Conservation (phyloP, 2,797 vertebrate species). For the Tokudaia tokunoshimensis region DNA sequence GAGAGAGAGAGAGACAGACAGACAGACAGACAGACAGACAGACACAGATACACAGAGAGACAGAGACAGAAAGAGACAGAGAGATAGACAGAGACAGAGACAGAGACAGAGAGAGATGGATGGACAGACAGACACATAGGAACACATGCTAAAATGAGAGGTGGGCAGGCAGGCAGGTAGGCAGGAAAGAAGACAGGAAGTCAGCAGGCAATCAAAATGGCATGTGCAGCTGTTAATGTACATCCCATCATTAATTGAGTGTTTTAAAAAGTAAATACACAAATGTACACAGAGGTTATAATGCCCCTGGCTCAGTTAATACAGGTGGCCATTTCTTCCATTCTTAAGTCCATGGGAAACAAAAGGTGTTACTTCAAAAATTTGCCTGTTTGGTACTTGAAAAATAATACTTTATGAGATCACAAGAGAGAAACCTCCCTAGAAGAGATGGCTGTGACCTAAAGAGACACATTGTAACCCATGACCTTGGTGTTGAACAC, state of each 20-base stretch:
- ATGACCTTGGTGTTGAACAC: not conserved
- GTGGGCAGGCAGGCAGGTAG: not conserved
- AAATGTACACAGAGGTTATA: not conserved
- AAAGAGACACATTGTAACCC: not conserved
- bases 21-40: no score
- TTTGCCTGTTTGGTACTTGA: not conserved
- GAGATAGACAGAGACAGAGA: not conserved
- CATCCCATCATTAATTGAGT: not conserved
- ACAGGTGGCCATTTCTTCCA: not conserved
- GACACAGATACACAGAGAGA: no score
- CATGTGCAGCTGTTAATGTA: not conserved
- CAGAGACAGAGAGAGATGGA: not conserved
- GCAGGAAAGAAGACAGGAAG: not conserved
- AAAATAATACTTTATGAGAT: slow-evolving; percentile 5
- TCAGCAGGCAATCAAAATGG: not conserved
- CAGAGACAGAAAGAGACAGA: no score
- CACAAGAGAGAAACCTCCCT: not conserved
- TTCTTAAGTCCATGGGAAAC: not conserved
- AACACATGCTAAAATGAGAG: not conserved
- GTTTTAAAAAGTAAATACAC: slow-evolving; percentile 35
- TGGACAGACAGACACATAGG: not conserved
- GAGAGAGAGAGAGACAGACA: not conserved
- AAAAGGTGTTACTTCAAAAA: slow-evolving; percentile 9
- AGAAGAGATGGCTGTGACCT: not conserved
- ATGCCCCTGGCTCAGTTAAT: slow-evolving; percentile 20